phyloP scores from a whole-genome alignment of 2,113 vertebrate genomes.

The Pachypanchax playfairii region DNA sequence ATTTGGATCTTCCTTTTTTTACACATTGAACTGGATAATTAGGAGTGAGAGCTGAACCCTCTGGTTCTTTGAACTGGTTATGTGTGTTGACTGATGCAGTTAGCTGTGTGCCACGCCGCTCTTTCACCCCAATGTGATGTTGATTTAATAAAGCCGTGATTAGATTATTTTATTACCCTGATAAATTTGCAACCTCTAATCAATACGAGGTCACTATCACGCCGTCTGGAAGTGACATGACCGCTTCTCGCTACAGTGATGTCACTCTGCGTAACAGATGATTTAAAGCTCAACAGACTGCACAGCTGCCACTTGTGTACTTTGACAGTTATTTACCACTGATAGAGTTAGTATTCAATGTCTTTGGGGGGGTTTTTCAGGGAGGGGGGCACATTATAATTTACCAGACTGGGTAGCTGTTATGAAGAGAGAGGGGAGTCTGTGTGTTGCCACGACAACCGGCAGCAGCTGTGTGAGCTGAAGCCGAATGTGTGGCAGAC shows the following conservation, averaged over 20 bases:
- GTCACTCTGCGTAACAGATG: conserved; percentile 46
- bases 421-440: conserved; percentile 56
- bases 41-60: conserved; percentile 53
- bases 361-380: conserved; percentile 27
- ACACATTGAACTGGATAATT: conserved; percentile 41
- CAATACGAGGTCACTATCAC: conserved; percentile 2
- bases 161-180: conserved; percentile 9
- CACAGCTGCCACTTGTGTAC: conserved; percentile 9
- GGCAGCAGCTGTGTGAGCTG: conserved; percentile 72
- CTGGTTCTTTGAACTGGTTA: conserved; percentile 44
- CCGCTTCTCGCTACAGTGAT: conserved; percentile 35
- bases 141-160: conserved; percentile 19
- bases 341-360: conserved; percentile 43
- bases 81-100: conserved; percentile 54
- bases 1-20: conserved; percentile 53
- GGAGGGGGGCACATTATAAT: conserved; percentile 54
- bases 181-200: conserved; percentile 38
- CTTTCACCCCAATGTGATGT: conserved; percentile 22
- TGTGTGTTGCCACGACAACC: conserved; percentile 78
- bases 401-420: conserved; percentile 65
- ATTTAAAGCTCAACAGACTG: conserved; percentile 25
- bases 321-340: conserved; percentile 4
- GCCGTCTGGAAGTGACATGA: conserved; percentile 24
- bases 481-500: conserved; percentile 68
- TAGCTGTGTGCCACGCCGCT: conserved; percentile 33